Percentiles rank a stretch among this genome's conserved stretches.
Conservation (phyloP, 2,888 invertebrate genomes). For the Parapristionchus giblindavisi region DNA sequence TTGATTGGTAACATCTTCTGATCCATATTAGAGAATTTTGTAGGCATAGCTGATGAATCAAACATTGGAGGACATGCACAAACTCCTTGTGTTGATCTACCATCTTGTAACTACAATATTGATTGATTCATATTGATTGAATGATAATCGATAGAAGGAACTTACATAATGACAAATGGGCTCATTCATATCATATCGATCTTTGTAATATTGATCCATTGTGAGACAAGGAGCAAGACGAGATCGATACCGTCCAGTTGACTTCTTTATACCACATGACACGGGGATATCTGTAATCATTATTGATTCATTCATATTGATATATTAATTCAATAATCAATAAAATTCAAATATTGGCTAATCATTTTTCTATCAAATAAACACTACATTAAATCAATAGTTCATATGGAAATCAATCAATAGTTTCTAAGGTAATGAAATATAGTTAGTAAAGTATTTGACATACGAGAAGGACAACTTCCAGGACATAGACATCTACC, state of each 20-base stretch:
- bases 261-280: too few relatives aligned
- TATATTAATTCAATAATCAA: too few relatives aligned
- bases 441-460: not conserved
- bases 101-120: not conserved
- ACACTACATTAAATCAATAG: not conserved
- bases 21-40: conserved; percentile 50
- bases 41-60: conserved; percentile 51
- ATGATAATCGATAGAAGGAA: too few relatives aligned
- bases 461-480: conserved; percentile 63
- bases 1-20: conserved; percentile 60
- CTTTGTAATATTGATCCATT: conserved; percentile 37
- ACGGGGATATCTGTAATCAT: too few relatives aligned
- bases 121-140: too few relatives aligned
- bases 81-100: conserved; percentile 37
- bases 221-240: too few relatives aligned
- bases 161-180: conserved; percentile 37
- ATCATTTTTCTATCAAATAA: not conserved
- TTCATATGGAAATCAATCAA: not conserved
- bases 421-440: not conserved
- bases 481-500: conserved; percentile 64
- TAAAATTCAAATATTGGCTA: not conserved
- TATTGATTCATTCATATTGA: too few relatives aligned
- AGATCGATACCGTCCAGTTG: not conserved
- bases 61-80: conserved; percentile 68
- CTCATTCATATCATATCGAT: conserved; percentile 13